A percentile compares a stretch with the other conserved stretches of the same genome.
Conservation (phyloP, 2,797 vertebrate genomes). For the Dermochelys coriacea region DNA sequence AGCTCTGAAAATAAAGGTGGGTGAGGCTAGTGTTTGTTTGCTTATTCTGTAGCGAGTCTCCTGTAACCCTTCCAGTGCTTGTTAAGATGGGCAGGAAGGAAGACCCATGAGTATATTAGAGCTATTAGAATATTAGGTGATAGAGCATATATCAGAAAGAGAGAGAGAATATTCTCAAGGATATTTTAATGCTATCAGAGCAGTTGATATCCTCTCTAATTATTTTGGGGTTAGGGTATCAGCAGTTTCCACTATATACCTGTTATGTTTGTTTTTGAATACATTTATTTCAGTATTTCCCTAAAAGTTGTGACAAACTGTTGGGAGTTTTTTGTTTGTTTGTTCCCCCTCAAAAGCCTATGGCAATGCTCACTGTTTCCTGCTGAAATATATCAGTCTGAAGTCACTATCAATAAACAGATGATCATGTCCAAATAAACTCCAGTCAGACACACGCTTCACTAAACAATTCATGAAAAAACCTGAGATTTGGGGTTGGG, state of each 20-base stretch:
- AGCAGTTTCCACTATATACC: slow-evolving; percentile 4
- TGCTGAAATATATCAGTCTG: slow-evolving; percentile 60
- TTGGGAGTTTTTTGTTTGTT: not conserved
- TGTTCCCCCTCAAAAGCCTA: slow-evolving; percentile 20
- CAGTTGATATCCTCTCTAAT: not conserved
- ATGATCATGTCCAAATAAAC: slow-evolving; percentile 50
- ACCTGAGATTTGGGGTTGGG: not conserved
- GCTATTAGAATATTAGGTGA: not conserved
- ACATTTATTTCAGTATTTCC: not conserved
- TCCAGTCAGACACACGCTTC: slow-evolving; percentile 32
- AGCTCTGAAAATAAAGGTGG: slow-evolving; percentile 60
- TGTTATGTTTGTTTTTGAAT: slow-evolving; percentile 32
- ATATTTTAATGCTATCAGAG: slow-evolving; percentile 13
- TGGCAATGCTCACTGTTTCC: slow-evolving; percentile 18
- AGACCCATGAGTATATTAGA: not conserved
- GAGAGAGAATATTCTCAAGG: not conserved
- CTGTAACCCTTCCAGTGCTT: slow-evolving; percentile 17
- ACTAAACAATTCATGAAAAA: slow-evolving; percentile 39
- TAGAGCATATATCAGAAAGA: not conserved
- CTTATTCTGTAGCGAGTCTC: slow-evolving; percentile 30
- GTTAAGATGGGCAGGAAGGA: not conserved
- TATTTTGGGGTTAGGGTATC: slow-evolving; percentile 34
- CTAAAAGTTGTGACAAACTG: slow-evolving; percentile 17
- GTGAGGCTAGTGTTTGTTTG: slow-evolving; percentile 51
- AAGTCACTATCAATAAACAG: slow-evolving; percentile 49